These are phyloP conservation scores for Anoplius nigerrimus DNA, from an alignment of 2,888 invertebrate genomes.

Conservation along the genomic window DNA sequence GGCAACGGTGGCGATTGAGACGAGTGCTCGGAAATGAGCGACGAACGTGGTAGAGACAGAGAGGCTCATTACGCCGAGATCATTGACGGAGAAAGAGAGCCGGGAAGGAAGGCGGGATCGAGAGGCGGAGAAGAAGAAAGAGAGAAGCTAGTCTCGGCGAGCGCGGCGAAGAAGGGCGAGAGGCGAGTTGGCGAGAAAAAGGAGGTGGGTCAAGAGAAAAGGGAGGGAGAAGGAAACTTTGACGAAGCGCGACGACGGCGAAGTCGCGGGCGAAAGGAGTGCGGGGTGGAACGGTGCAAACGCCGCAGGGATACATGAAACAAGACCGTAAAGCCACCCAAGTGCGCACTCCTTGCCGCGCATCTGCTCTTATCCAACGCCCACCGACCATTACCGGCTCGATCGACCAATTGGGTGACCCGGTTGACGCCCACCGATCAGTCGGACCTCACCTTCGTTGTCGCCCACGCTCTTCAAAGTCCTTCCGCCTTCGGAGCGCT, in stretches of 20 bases:
- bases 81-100: conserved; percentile 15
- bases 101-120: neutral
- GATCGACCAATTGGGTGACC: conserved; percentile 72
- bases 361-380: conserved; percentile 69
- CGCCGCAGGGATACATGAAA: conserved; percentile 44
- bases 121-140: conserved; percentile 1
- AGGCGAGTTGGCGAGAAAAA: neutral
- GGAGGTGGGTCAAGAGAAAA: conserved; percentile 16
- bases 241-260: conserved; percentile 19
- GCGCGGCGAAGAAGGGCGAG: too few relatives aligned
- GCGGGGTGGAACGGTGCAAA: conserved; percentile 23
- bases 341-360: conserved; percentile 68
- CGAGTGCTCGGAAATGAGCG: neutral
- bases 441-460: conserved; percentile 35
- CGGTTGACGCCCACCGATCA: conserved; percentile 69
- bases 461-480: conserved; percentile 47
- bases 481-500: neutral
- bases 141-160: conserved; percentile 7
- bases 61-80: neutral
- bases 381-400: conserved; percentile 72
- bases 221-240: conserved; percentile 15
- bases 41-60: neutral
- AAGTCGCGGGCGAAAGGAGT: conserved; percentile 13
- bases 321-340: conserved; percentile 56
- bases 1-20: conserved; percentile 2